phyloP scores from a whole-genome alignment of 2,797 vertebrate species.

The Anguilla pacifica region DNA sequence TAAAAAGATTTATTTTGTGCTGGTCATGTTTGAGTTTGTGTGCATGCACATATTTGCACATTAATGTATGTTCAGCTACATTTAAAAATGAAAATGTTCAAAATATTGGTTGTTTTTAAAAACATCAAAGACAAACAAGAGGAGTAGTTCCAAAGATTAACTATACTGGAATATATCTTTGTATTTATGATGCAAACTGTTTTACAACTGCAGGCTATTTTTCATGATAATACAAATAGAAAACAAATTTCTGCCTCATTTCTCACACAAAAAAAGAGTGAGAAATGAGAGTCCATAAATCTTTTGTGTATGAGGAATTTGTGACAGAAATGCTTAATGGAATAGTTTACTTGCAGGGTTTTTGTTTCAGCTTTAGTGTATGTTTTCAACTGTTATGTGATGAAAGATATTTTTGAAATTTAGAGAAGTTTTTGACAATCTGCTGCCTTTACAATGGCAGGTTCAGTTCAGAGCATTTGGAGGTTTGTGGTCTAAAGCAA shows the following conservation, averaged over 20 bases:
- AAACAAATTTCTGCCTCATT: neutral
- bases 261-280: neutral
- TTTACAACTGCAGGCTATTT: neutral
- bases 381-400: neutral
- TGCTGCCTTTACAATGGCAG: neutral
- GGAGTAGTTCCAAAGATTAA: neutral
- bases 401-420: neutral
- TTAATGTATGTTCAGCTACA: neutral
- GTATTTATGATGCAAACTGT: neutral
- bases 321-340: neutral
- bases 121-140: neutral
- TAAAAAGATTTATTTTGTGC: neutral
- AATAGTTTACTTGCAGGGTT: neutral
- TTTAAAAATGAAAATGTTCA: neutral
- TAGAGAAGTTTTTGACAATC: neutral
- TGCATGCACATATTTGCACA: neutral
- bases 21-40: neutral
- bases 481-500: neutral
- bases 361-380: neutral
- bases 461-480: neutral
- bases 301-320: neutral
- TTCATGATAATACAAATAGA: constrained; percentile 1
- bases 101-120: neutral
- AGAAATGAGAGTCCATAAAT: neutral
- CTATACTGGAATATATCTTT: neutral